Evolutionary conservation across 2,888 invertebrate genomes (phyloP).

Genomic region (Dasysyrphus tricinctus): DNA sequence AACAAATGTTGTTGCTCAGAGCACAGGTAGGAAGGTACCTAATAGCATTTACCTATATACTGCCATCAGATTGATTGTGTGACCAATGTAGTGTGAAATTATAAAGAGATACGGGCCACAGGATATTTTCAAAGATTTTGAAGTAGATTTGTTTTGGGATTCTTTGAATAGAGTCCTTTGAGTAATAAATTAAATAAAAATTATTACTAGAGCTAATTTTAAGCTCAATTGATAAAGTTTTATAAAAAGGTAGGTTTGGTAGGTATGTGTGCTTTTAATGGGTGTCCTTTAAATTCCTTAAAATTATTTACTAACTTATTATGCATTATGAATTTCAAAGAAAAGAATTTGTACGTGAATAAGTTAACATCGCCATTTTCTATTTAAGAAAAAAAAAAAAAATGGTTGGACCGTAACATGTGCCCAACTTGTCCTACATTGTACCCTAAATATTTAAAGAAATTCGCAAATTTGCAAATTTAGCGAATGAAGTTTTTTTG

Average conservation of each 20-base stretch:
- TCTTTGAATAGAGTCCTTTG: not conserved
- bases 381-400: no score
- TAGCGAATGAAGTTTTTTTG: no score
- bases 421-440: no score
- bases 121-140: not conserved
- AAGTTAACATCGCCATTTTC: no score
- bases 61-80: slow-evolving; percentile 28
- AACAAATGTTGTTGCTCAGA: not conserved
- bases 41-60: slow-evolving; percentile 2
- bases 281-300: no score
- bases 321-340: no score
- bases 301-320: no score
- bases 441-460: no score
- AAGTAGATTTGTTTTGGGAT: not conserved
- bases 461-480: no score
- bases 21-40: not conserved
- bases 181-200: not conserved
- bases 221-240: slow-evolving; percentile 1
- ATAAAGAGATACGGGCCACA: slow-evolving; percentile 25
- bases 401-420: no score
- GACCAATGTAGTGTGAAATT: slow-evolving; percentile 29
- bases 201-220: not conserved
- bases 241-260: not conserved
- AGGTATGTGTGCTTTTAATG: no score
- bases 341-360: no score